Conservation (phyloP, 2,888 invertebrate genomes). For the Globia sparganii region DNA sequence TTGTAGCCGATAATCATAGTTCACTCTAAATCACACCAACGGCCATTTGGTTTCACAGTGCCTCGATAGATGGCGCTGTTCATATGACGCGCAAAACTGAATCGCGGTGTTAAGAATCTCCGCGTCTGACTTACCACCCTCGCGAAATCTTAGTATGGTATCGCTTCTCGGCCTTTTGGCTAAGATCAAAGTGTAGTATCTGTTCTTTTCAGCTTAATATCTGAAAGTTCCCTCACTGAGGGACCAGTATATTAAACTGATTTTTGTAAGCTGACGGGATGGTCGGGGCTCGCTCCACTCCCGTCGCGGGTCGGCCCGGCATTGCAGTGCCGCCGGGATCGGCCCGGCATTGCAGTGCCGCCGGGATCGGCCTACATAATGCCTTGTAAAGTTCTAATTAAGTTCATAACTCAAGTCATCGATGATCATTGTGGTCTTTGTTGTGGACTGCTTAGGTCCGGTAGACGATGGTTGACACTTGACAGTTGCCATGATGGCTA, state of each 20-base stretch:
- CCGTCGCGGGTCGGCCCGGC: too few species aligned
- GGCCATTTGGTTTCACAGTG: neutral
- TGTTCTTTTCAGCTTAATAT: too few species aligned
- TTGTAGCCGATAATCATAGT: neutral
- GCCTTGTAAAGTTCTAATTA: too few species aligned
- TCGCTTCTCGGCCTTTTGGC: constrained; percentile 1
- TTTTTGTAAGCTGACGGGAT: too few species aligned
- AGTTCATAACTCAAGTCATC: too few species aligned
- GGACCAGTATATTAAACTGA: too few species aligned
- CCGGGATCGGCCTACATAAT: too few species aligned
- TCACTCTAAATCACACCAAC: neutral
- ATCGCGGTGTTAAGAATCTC: neutral
- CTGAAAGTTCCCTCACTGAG: too few species aligned
- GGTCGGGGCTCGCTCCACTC: too few species aligned
- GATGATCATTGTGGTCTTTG: constrained; percentile 75
- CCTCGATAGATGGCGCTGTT: constrained; percentile 15
- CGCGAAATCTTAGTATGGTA: neutral
- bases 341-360: too few species aligned
- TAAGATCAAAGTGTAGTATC: neutral
- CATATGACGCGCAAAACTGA: neutral
- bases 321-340: too few species aligned
- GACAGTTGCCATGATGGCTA: constrained; percentile 70
- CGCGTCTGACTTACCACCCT: neutral
- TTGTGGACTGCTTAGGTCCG: constrained; percentile 78
- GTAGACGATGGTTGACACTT: constrained; percentile 79